Evolutionary conservation across 2,888 invertebrate species (phyloP), one percentile per base, ranked within the genome.

Genomic region (Glaucopsyche alexis): DNA sequence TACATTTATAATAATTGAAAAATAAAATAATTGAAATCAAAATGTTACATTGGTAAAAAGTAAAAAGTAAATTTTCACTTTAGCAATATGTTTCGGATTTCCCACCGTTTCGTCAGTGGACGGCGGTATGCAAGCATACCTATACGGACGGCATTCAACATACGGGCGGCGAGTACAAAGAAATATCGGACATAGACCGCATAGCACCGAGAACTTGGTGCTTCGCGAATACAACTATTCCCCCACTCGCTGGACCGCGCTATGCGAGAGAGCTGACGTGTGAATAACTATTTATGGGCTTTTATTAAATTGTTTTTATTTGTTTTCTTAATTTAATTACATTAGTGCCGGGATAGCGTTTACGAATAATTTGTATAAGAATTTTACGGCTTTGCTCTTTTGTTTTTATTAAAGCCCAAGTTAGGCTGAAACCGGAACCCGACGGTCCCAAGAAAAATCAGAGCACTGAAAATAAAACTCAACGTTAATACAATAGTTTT

Each of bases 161-260:
- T 79, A 79, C 78, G 75, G 80, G 80, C 91, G 91, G 91, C 85
- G 78, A 78, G 75, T 81, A 85, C 90, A 93, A 93, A 93, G 90
- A 84, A 83, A 86, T 88, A 80, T 80, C 87, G 79, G 79, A 80
- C 87, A 90, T 91, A 86, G 82, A 80, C 82, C 77, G 88, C 85
- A 93, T 93, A 89, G 83, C 89, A 83, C 84, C 78, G 77, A 82
- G 88, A 87, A 85, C 85, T 81, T 81, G 84, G 84, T 85, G 84
- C 83, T 79, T 84, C 82, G 84, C 83, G 83, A 78, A 85, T 87
- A 89, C 89, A 87, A 85, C 90, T 87, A 90, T 91, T 87, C 89
- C 84, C 81, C 86, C 88, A 89, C 88, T 86, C 84, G 81, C 77
- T 75, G 88, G 88, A 88, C 79, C 80, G 84, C 79, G 79, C 88